Conservation (phyloP, 2,113 vertebrate species). For the Terrapene triunguis region DNA sequence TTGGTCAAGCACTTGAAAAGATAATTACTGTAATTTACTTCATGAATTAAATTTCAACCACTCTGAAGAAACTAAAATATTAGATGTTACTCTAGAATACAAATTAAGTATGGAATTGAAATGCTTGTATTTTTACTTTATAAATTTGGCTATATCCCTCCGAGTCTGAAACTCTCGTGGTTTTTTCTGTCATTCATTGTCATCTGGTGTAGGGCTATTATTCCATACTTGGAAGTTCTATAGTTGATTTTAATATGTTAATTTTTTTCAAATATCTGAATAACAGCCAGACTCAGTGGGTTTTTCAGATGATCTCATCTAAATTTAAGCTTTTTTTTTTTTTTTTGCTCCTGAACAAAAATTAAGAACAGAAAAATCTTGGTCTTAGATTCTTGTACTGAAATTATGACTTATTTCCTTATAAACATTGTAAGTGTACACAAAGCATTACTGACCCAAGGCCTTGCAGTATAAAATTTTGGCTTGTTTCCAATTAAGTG, state of each 20-base stretch:
- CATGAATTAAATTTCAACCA: constrained; percentile 19
- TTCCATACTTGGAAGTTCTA: background rate
- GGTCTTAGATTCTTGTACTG: constrained; percentile 57
- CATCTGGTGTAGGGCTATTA: background rate
- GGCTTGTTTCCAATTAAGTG: constrained; percentile 85
- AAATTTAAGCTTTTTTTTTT: constrained; percentile 58
- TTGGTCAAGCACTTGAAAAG: constrained; percentile 10
- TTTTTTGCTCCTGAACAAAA: constrained; percentile 27
- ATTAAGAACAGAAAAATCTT: constrained; percentile 34
- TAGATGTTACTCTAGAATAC: background rate
- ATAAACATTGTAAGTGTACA: constrained; percentile 76
- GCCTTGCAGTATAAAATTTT: constrained; percentile 77
- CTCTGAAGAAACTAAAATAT: constrained; percentile 34
- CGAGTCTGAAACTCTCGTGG: background rate
- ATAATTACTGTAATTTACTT: background rate
- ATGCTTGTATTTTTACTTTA: background rate
- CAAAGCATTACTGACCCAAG: constrained; percentile 80
- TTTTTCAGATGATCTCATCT: constrained; percentile 33
- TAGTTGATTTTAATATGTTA: fast-evolving
- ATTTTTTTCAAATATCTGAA: constrained; percentile 25
- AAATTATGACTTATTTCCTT: constrained; percentile 63
- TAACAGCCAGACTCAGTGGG: background rate
- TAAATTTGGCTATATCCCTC: background rate
- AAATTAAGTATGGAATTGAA: background rate
- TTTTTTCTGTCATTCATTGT: background rate